Base-by-base conservation (phyloP, 2,888 invertebrate species). In the Cyclophora punctaria region DNA sequence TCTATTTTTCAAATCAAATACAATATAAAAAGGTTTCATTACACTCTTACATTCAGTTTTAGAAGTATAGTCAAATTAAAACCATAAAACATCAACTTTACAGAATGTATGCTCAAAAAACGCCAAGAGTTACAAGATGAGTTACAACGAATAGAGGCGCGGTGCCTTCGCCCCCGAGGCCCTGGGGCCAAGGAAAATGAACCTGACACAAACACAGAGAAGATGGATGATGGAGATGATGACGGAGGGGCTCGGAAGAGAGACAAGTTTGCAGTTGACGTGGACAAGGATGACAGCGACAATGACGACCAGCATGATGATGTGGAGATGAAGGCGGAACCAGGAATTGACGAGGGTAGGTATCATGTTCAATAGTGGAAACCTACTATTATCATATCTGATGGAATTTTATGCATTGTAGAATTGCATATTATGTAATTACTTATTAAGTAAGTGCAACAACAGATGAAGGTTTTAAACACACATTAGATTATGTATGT, bases 81-180 rank as follows among this genome's bases (percentile, higher is more conserved):
- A 20, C 20, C 20, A 20, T 20, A 20, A 20, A 20, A 20, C 2
- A 20, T 20, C 20, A 20, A 20, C 20, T 37, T 37, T 57, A 46
- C 74, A 92, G 93, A 91, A 73, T 90, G 90, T 69, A 91, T 94
- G 70, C 89, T 89, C 47, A 90, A 90, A 63, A 93, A 92, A 65
- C 89, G 91, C 3, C 83, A 89, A 53, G 90, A 91, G 62, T 85
- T 94, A 0, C 90, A 92, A 65, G 90, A 91, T 4, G 93, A 94
- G 68, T 73, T 94, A 20, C 85, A 87, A 56, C 88, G 90, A 55
- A 92, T 94, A 75, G 93, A 93, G 55, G 83, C 90, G 59, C 88
- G 81, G 34, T 83, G 85, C 48, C 72, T 82, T 1, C 73, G 87
- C 4, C 66, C 71, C 2, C 66, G 78, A 42, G 73, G 66, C 0